These are phyloP conservation scores for Pyrrhia umbra DNA, from an alignment of 2,888 invertebrate genomes.

Conservation along the genomic window DNA sequence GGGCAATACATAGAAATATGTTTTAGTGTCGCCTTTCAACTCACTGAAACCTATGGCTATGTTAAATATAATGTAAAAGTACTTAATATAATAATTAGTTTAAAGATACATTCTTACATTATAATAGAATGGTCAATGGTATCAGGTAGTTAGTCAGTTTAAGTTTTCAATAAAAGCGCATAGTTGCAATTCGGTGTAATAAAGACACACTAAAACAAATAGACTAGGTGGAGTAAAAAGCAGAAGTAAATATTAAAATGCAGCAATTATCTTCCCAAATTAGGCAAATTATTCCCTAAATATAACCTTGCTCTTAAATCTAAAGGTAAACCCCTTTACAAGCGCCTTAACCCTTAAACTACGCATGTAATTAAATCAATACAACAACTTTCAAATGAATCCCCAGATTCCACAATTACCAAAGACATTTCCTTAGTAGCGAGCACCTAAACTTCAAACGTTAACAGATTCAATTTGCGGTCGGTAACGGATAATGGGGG, in stretches of 20 bases:
- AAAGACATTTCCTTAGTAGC: slow-evolving; percentile 45
- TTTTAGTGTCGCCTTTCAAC: slow-evolving; percentile 47
- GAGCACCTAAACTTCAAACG: slow-evolving; percentile 68
- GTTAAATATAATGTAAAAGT: no score
- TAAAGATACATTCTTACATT: no score
- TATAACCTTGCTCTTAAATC: background rate
- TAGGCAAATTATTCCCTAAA: no score
- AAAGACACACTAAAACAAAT: no score
- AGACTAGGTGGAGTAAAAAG: no score
- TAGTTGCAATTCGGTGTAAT: no score
- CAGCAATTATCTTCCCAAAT: no score
- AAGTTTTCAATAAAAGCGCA: no score
- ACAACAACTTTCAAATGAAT: slow-evolving; percentile 32
- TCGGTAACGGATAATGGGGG: slow-evolving; percentile 68
- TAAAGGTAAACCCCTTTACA: background rate
- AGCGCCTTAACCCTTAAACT: background rate
- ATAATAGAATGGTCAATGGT: no score
- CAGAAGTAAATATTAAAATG: no score
- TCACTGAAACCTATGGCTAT: slow-evolving; percentile 39
- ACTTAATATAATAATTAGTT: no score
- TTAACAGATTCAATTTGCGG: slow-evolving; percentile 77
- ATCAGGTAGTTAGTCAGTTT: no score
- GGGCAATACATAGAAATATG: slow-evolving; percentile 35
- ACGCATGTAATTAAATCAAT: slow-evolving; percentile 28
- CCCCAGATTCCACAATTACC: slow-evolving; percentile 37